Conservation (phyloP, 2,797 vertebrate genomes). For the Trichosurus vulpecula region DNA sequence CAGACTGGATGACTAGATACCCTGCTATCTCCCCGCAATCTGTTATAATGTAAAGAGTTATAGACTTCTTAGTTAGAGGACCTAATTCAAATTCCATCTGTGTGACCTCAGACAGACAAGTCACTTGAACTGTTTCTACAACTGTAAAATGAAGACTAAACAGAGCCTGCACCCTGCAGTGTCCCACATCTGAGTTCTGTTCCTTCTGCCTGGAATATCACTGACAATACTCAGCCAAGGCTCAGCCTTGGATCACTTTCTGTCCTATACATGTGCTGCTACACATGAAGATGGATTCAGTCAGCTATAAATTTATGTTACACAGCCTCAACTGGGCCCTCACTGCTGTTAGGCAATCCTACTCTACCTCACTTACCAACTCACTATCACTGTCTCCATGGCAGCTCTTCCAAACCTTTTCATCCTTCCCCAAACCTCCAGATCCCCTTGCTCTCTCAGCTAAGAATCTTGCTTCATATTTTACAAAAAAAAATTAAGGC, state of each 20-base stretch:
- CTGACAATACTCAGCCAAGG: neutral
- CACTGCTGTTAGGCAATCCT: neutral
- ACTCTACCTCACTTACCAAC: neutral
- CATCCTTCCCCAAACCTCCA: neutral
- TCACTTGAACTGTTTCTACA: neutral
- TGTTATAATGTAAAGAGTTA: neutral
- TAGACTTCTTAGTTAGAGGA: neutral
- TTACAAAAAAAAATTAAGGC: neutral
- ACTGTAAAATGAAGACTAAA: neutral
- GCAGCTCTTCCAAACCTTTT: neutral
- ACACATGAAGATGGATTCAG: neutral
- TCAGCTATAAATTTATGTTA: neutral
- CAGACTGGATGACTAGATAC: neutral
- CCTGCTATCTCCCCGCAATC: neutral
- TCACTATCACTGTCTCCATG: neutral
- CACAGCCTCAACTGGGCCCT: neutral
- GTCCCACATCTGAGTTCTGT: neutral
- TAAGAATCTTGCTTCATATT: neutral
- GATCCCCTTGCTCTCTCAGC: neutral
- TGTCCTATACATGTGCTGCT: neutral
- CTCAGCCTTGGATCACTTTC: neutral
- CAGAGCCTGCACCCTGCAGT: neutral
- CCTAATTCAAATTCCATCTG: neutral
- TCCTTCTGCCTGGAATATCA: neutral
- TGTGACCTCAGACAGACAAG: neutral